These are phyloP conservation scores for Metopia argyrocephala DNA, from an alignment of 2,888 invertebrate genomes.

Conservation along the genomic window DNA sequence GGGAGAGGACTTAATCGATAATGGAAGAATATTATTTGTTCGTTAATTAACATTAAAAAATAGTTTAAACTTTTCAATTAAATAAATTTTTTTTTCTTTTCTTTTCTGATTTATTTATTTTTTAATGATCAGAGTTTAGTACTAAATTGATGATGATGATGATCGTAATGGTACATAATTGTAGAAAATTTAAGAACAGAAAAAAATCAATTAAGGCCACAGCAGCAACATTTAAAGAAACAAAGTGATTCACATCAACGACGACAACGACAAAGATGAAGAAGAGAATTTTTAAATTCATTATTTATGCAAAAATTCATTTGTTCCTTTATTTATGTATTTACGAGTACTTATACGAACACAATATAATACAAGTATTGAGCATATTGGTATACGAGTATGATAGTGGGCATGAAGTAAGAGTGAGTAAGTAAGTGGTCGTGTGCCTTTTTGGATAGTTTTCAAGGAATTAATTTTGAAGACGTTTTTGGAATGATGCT, in stretches of 20 bases:
- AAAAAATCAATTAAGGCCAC: constrained; percentile 48
- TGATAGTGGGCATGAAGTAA: not conserved
- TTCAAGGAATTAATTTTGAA: constrained; percentile 56
- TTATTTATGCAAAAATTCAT: constrained; percentile 61
- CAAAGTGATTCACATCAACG: not conserved
- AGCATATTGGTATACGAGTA: not conserved
- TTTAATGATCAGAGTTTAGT: not conserved
- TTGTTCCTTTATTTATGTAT: constrained; percentile 44
- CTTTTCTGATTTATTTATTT: not conserved
- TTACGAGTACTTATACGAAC: too few species aligned
- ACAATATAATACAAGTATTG: too few species aligned
- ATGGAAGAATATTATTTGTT: constrained; percentile 9
- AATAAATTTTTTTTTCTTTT: too few species aligned
- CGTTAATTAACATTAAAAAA: constrained; percentile 49
- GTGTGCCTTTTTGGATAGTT: constrained; percentile 60
- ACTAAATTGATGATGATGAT: not conserved
- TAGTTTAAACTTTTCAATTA: constrained; percentile 46
- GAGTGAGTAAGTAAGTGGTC: constrained; percentile 52
- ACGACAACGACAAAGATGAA: not conserved
- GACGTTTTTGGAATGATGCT: constrained; percentile 61
- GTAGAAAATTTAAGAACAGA: constrained; percentile 38
- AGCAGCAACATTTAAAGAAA: not conserved
- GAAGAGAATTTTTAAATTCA: constrained; percentile 20
- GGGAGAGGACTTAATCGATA: not conserved
- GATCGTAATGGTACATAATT: constrained; percentile 43